Evolutionary conservation across 2,797 vertebrate species (phyloP), one percentile per base, ranked within the genome.

Genomic region (Oreochromis grahami): DNA sequence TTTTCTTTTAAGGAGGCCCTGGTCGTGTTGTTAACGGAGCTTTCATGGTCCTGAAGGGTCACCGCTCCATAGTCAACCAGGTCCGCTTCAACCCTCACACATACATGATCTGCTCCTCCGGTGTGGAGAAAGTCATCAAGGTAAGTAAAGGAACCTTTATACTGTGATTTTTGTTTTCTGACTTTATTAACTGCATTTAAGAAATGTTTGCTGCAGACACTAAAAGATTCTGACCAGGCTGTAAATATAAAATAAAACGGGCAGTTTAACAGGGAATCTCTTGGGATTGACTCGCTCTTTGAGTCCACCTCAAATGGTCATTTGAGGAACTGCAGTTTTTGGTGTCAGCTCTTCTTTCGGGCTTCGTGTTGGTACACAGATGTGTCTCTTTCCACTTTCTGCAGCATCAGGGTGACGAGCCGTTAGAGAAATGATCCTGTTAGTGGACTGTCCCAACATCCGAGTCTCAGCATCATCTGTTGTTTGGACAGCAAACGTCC

Each of bases 111-210:
- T 99, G 99, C 93, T 99, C 98, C 81, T 99, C 99, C 0, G 99
- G 99, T 0, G 99, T 99, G 84, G 99, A 99, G 96, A 99, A 99
- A 93, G 98, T 99, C 91, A 99, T 99, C 95, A 99, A 99, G 98
- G 99, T 99, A 74, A 86, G 93, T 87, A 17, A 48, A 7, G 1
- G 1, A 72, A 11, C 1, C 17, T 11, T 12, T 6, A 0, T 19
- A 10, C n/a, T 41, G 32, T 34, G 56, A 11, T 60, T 34, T 60
- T 9, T 36, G 9, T 38, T 38, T 38, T 63, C 19, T 63, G 32
- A 63, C 0, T 63, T 63, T 63, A 63, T 0, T n/a, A 63, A 38
- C 34, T 63, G 32, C 10, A n/a, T 38, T n/a, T 36, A 38, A 63
- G 32, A 36, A 63, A 38, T n/a, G 32, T 63, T 63, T 63, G 0